Evolutionary conservation across 2,888 invertebrate species (phyloP), one percentile per base, ranked within the genome.

Genomic region (Pyrgus malvae): DNA sequence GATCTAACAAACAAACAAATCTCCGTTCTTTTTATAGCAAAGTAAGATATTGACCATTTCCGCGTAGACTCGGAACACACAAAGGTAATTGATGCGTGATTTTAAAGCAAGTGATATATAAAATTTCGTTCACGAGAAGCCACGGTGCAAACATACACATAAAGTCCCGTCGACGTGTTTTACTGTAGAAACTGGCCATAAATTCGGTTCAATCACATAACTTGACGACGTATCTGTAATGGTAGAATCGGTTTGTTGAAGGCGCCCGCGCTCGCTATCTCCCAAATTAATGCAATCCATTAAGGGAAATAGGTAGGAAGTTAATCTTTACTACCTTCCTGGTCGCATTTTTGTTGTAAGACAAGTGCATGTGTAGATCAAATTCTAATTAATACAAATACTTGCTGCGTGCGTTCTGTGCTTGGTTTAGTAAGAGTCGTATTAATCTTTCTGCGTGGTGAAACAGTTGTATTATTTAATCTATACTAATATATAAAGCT

Each of bases 121-220:
- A 64, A 64, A 65, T 67, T 64, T 63, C 53, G 55, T 60, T 57
- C 58, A 60, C 60, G 60, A 62, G 66, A 58, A 64, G 51, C 58
- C 61, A 51, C 54, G 62, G 60, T 66, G 67, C 69, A 71, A 72
- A 67, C 66, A 64, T 67, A 69, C 66, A 64, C 68, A 69, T 75
- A 70, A 72, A 74, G 61, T 64, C 53, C 44, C 63, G 63, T 58
- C 58, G 63, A 70, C 67, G 56, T 67, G 59, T 51, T 75, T 70
- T 71, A 73, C 64, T 63, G 61, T 59, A 57, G 58, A 60, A 58
- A 57, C 60, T 60, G 63, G 59, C 59, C 63, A 63, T 73, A 70
- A 69, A 72, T 70, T 60, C 49, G 64, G 64, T 66, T 67, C 68
- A 67, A 55, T 42, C 55, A 38, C 44, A 46, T 51, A 42, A 42